Conservation (phyloP, 2,113 vertebrate species). For the Notiomystis cincta region DNA sequence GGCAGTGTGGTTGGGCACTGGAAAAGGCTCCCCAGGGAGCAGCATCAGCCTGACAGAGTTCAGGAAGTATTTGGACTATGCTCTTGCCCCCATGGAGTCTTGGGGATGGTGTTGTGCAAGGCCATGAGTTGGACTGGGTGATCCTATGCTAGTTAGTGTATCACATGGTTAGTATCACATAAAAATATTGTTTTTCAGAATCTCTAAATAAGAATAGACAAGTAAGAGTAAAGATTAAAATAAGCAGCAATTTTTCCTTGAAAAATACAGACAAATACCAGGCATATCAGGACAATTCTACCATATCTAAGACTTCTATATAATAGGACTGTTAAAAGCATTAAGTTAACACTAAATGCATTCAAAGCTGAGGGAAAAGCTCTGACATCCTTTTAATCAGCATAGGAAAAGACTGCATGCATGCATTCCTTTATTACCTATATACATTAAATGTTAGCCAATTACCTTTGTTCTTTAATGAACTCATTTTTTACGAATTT, state of each 20-base stretch:
- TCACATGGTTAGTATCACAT: neutral
- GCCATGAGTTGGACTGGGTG: neutral
- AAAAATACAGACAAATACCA: neutral
- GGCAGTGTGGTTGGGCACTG: neutral
- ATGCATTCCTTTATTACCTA: neutral
- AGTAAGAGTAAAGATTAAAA: neutral
- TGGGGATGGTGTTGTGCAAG: neutral
- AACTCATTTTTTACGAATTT: neutral
- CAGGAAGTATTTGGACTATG: neutral
- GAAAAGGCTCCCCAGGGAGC: neutral
- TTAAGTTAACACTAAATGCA: neutral
- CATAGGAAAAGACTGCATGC: neutral
- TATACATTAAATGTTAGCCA: neutral
- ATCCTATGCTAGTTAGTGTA: neutral
- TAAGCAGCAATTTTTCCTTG: neutral
- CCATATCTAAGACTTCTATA: neutral
- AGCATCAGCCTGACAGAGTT: neutral
- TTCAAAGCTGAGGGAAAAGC: neutral
- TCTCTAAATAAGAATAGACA: neutral
- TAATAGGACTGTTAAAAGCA: neutral
- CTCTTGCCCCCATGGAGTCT: fast-evolving
- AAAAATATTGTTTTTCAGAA: neutral
- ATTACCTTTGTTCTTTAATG: neutral
- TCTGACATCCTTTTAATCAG: neutral
- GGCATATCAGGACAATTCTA: neutral